These are phyloP conservation scores for Bradypodion pumilum DNA, from an alignment of 2,797 vertebrate genomes.

Conservation along the genomic window DNA sequence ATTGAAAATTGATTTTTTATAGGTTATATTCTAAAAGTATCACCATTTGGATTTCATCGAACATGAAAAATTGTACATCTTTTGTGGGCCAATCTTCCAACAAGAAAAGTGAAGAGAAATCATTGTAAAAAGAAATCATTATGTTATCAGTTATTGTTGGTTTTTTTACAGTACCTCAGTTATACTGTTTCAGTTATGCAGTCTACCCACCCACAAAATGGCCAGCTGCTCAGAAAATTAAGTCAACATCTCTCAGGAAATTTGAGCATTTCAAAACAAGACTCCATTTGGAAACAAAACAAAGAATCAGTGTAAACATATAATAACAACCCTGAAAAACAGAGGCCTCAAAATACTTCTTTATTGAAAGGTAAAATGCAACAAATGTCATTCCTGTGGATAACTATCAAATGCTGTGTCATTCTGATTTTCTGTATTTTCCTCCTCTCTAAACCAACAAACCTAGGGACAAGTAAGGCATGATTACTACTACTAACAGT, in stretches of 20 bases:
- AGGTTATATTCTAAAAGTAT: not conserved
- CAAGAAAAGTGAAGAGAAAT: not conserved
- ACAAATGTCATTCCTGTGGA: not conserved
- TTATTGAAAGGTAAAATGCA: not conserved
- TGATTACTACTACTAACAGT: not conserved
- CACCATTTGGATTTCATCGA: not conserved
- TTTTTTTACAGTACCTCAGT: slow-evolving; percentile 1
- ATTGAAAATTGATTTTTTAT: slow-evolving; percentile 8
- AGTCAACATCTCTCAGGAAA: slow-evolving; percentile 21
- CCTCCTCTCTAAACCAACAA: not conserved
- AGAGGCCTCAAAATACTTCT: not conserved
- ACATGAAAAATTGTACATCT: not conserved
- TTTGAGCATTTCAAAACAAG: not conserved
- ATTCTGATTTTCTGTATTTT: not conserved
- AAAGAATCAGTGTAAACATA: slow-evolving; percentile 11
- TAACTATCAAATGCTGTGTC: not conserved
- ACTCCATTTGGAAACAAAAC: slow-evolving; percentile 2
- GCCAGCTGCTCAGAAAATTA: slow-evolving; percentile 15
- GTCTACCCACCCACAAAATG: not conserved
- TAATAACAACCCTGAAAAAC: not conserved
- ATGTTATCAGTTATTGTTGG: not conserved
- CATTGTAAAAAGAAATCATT: not conserved
- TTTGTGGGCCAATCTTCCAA: slow-evolving; percentile 16
- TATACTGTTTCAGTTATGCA: not conserved
- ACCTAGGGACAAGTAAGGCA: not conserved